Base-by-base conservation (phyloP, 2,797 vertebrate genomes). In the Clarias laeviceps region DNA sequence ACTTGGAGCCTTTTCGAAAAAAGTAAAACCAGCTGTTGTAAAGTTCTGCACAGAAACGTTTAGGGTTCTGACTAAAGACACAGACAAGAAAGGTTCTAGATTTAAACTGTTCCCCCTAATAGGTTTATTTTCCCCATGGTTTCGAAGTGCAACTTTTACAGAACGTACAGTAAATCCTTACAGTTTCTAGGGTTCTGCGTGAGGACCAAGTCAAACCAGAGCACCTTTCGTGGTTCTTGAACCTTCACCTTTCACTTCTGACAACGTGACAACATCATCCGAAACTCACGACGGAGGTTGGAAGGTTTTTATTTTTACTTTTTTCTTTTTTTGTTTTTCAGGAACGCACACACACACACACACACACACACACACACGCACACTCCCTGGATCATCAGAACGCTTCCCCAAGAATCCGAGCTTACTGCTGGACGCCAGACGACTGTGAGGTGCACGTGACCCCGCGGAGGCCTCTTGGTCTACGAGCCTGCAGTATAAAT, bases 361-460 rank as follows among this genome's bases (percentile, higher is more conserved):
- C 4, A 37, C 37, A 37, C 37, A 37, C 37, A 5, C 37, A 37
- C 45, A 45, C 45, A 50, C 45, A 45, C 59, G 6, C 1, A 9
- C 17, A 6, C 57, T 59, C 54, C 74, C 29, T 45, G 59, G 61
- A 50, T 65, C 59, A 27, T 64, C 61, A 20, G 34, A 45, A 65
- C 20, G 14, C 34, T 80, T 64, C 14, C 6, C 6, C 15, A 2
- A 59, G 18, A 50, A 5, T n/a, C 37, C 14, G 50, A 84, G 85
- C 66, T 68, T 85, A 73, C 82, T 66, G 72, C 80, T 72, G 84
- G 86, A 80, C 80, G 62, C 57, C n/a, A 74, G 69, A 62, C 45
- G 8, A 20, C 54, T 24, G 5, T 24, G 37, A 68, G 62, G 15
- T n/a, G 29, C 45, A 82, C 11, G 22, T 59, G 66, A 50, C 50